phyloP scores from a whole-genome alignment of 2,888 invertebrate genomes.

The Apoda limacodes region DNA sequence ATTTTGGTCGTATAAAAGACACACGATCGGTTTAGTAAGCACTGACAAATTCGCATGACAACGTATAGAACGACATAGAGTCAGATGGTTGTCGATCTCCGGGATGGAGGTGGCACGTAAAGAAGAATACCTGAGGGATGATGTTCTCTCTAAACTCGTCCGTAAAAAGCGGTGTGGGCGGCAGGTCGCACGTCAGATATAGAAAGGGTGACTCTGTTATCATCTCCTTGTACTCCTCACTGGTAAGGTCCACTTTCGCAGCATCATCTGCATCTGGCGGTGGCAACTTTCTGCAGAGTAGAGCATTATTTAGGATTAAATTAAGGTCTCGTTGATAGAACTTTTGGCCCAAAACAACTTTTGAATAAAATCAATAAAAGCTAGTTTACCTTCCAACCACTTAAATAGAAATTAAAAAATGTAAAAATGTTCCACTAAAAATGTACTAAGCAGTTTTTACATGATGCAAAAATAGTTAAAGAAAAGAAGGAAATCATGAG shows the following conservation, averaged over 20 bases:
- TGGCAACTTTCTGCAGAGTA: slow-evolving; percentile 80
- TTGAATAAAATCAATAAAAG: neutral
- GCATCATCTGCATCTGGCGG: slow-evolving; percentile 92
- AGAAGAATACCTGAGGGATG: slow-evolving; percentile 98
- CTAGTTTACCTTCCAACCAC: neutral
- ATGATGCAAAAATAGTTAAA: no score
- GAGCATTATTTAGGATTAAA: slow-evolving; percentile 1
- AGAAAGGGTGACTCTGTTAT: slow-evolving; percentile 93
- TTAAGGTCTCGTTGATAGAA: no score
- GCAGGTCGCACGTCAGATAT: slow-evolving; percentile 97
- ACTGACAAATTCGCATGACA: no score
- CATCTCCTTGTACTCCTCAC: slow-evolving; percentile 89
- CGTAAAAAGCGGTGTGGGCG: slow-evolving; percentile 96
- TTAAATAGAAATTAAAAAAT: neutral
- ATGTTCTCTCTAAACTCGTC: slow-evolving; percentile 99
- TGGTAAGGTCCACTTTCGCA: slow-evolving; percentile 83
- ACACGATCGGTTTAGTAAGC: no score
- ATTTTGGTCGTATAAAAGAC: no score
- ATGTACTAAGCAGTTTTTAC: no score
- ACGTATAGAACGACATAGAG: no score
- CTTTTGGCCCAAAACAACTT: neutral
- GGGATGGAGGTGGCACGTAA: no score
- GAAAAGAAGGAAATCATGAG: no score
- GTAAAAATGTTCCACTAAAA: no score
- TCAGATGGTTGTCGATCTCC: no score